These are phyloP conservation scores for Phalanger gymnotis DNA, from an alignment of 2,797 vertebrate species.

Conservation along the genomic window DNA sequence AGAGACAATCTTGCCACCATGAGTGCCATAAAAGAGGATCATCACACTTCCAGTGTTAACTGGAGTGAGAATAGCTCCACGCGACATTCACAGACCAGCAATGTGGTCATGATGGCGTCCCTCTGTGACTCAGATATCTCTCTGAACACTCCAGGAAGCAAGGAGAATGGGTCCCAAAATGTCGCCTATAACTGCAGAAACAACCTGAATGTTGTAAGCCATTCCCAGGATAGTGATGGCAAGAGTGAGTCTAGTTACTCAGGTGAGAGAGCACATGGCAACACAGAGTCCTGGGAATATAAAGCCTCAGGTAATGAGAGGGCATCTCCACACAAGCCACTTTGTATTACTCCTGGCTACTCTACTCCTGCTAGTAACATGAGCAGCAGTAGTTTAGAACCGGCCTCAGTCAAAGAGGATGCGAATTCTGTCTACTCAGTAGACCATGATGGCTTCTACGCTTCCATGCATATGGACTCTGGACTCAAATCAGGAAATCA, in stretches of 20 bases:
- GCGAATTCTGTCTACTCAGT: conserved; percentile 91
- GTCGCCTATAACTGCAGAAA: conserved; percentile 73
- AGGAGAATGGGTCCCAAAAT: conserved; percentile 83
- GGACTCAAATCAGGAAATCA: conserved; percentile 86
- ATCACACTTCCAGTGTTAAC: conserved; percentile 74
- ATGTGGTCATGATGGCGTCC: conserved; percentile 81
- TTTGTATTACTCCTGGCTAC: conserved; percentile 86
- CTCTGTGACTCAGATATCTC: conserved; percentile 84
- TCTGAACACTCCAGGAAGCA: conserved; percentile 79
- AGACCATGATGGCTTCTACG: conserved; percentile 92
- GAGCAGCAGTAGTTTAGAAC: conserved; percentile 92
- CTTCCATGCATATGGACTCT: conserved; percentile 89
- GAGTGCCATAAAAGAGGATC: conserved; percentile 79
- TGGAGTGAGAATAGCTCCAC: conserved; percentile 82
- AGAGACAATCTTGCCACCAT: conserved; percentile 83
- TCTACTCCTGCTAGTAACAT: conserved; percentile 91
- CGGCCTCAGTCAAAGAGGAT: conserved; percentile 86
- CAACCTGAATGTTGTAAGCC: conserved; percentile 70
- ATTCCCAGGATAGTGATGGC: conserved; percentile 79
- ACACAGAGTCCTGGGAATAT: conserved; percentile 89
- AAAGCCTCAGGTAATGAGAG: conserved; percentile 86
- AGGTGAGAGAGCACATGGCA: conserved; percentile 84
- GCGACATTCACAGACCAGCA: conserved; percentile 79
- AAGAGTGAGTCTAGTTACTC: conserved; percentile 89
- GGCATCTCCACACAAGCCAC: conserved; percentile 82